phyloP scores from a whole-genome alignment of 2,888 invertebrate genomes.

The Nipponacmea schrenckii region DNA sequence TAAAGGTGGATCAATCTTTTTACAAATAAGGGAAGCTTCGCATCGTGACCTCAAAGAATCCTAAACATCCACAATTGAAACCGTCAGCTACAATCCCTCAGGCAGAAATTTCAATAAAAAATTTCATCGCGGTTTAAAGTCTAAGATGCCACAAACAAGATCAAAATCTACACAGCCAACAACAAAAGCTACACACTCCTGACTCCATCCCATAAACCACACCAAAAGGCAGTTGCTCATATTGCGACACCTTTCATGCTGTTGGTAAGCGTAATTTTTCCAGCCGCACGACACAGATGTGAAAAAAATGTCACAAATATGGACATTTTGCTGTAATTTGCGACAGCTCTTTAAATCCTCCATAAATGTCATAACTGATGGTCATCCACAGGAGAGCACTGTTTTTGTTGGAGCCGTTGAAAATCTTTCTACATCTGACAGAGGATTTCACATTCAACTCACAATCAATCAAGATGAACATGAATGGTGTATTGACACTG shows the following conservation, averaged over 20 bases:
- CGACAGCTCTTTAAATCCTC: not conserved
- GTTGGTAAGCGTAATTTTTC: not conserved
- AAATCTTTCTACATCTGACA: too few relatives aligned
- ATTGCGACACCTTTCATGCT: not conserved
- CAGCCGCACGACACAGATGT: too few relatives aligned
- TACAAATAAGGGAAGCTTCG: not conserved
- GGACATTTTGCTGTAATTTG: not conserved
- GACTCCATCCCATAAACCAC: not conserved
- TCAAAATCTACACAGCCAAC: not conserved
- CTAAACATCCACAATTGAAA: not conserved
- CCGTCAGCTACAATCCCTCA: not conserved
- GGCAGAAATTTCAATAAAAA: too few relatives aligned
- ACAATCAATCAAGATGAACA: not conserved
- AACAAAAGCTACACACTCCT: not conserved
- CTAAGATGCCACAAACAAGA: too few relatives aligned
- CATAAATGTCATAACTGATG: not conserved
- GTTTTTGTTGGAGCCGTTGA: not conserved
- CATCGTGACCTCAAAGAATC: not conserved
- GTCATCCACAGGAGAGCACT: not conserved
- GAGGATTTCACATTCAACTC: not conserved
- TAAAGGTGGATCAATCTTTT: not conserved
- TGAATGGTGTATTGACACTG: too few relatives aligned
- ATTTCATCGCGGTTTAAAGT: too few relatives aligned
- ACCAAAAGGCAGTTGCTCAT: not conserved
- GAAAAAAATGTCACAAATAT: not conserved